Conservation (phyloP, 2,113 vertebrate genomes). For the Ammospiza caudacuta region DNA sequence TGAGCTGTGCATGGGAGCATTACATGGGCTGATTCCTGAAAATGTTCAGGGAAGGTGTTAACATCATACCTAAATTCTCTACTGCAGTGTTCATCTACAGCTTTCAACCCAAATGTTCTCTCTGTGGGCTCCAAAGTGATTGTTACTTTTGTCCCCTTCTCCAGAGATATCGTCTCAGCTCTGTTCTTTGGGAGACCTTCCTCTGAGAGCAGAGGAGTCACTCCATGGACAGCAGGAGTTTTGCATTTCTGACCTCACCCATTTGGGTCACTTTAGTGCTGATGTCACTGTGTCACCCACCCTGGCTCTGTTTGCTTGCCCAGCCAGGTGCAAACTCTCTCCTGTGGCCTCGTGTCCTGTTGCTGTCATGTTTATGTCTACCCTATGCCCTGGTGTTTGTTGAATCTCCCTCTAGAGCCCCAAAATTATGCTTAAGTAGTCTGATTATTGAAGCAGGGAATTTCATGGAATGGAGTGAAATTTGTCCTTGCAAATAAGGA, state of each 20-base stretch:
- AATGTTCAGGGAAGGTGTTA: background rate
- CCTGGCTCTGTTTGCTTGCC: background rate
- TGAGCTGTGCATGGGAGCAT: background rate
- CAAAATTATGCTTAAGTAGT: background rate
- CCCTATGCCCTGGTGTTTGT: background rate
- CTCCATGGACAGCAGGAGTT: background rate
- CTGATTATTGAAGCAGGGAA: background rate
- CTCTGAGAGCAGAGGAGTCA: background rate
- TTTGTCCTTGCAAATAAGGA: background rate
- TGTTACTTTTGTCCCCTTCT: background rate
- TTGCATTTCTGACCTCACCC: background rate
- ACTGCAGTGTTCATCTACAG: background rate
- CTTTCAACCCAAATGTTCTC: background rate
- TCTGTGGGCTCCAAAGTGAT: background rate
- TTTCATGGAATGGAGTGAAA: background rate
- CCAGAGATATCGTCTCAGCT: background rate
- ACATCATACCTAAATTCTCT: background rate
- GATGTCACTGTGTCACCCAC: rapidly evolving
- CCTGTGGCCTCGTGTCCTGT: background rate
- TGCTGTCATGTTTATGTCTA: background rate
- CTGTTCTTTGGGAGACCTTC: background rate
- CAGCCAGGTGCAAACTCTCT: background rate
- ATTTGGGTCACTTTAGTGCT: background rate
- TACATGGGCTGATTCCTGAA: background rate
- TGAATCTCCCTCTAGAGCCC: background rate